Percentiles rank a stretch among this genome's conserved stretches.
phyloP scores from a whole-genome alignment of 1,140 invertebrate species.

The Pseudomyrmex concolor region DNA sequence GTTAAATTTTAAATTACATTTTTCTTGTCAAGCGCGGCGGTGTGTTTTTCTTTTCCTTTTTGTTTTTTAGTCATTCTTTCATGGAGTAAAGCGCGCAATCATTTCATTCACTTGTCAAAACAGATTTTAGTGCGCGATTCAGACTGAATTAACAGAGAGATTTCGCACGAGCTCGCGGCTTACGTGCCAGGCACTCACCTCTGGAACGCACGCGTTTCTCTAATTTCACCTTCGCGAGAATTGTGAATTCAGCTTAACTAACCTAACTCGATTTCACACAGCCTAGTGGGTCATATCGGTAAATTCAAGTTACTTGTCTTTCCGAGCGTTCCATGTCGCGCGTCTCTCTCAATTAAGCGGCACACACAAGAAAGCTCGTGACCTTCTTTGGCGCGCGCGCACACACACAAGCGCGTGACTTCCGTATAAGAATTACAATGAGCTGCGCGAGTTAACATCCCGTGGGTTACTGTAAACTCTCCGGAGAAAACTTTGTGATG shows the following conservation, averaged over 20 bases:
- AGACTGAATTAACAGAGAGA: constrained; percentile 31
- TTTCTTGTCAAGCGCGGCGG: not conserved
- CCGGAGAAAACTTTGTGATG: constrained; percentile 19
- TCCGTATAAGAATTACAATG: constrained; percentile 56
- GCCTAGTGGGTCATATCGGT: constrained; percentile 77
- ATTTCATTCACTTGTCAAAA: constrained; percentile 11
- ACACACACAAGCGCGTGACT: constrained; percentile 6
- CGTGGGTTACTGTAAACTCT: constrained; percentile 33
- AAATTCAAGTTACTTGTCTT: constrained; percentile 79
- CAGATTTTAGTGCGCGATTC: constrained; percentile 15
- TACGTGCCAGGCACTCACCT: constrained; percentile 37
- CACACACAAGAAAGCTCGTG: constrained; percentile 33
- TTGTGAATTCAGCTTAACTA: constrained; percentile 79
- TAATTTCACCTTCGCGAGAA: constrained; percentile 57
- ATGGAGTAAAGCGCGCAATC: not conserved
- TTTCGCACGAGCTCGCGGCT: constrained; percentile 14
- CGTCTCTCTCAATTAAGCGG: constrained; percentile 67
- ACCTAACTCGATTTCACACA: constrained; percentile 78
- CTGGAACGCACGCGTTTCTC: constrained; percentile 47
- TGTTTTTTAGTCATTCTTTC: not conserved
- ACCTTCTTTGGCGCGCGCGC: constrained; percentile 36
- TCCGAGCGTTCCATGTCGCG: constrained; percentile 52
- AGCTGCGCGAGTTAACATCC: constrained; percentile 32
- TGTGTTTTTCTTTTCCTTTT: not conserved
- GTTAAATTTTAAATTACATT: constrained; percentile 55